These are phyloP conservation scores for Epistrophe eligans DNA, from an alignment of 2,888 invertebrate species.

Conservation along the genomic window DNA sequence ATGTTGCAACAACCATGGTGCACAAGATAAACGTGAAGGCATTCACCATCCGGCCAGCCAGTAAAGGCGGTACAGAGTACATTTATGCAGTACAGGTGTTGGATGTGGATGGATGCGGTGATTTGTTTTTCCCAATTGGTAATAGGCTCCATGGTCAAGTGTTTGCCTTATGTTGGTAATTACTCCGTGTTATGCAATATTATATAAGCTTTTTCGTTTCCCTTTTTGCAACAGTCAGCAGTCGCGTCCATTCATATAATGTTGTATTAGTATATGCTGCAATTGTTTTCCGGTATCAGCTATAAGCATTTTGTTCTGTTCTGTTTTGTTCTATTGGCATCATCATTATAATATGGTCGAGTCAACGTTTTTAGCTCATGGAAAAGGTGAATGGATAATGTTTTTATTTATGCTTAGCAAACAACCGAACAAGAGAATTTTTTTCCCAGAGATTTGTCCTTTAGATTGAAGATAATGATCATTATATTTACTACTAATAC, in stretches of 20 bases:
- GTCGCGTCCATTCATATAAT: slow-evolving; percentile 30
- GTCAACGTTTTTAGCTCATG: slow-evolving; percentile 9
- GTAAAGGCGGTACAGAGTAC: slow-evolving; percentile 12
- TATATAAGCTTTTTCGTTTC: slow-evolving; percentile 45
- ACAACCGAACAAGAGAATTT: slow-evolving; percentile 52
- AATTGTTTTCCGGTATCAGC: slow-evolving; percentile 60
- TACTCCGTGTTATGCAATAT: slow-evolving; percentile 70
- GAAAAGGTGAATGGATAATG: slow-evolving; percentile 59
- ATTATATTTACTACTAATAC: background rate
- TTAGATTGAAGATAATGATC: slow-evolving; percentile 30
- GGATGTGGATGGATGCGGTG: slow-evolving; percentile 72
- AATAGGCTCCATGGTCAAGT: slow-evolving; percentile 72
- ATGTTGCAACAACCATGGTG: slow-evolving; percentile 44
- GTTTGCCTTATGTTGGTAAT: slow-evolving; percentile 70
- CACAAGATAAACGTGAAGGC: slow-evolving; percentile 51
- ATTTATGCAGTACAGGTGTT: slow-evolving; percentile 59
- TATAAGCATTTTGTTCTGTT: slow-evolving; percentile 18
- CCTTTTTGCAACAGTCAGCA: background rate
- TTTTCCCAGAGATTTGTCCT: slow-evolving; percentile 40
- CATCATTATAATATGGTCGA: slow-evolving; percentile 24
- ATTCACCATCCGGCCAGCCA: slow-evolving; percentile 41
- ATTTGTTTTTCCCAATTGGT: slow-evolving; percentile 74
- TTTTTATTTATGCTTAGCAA: slow-evolving; percentile 67
- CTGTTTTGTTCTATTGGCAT: slow-evolving; percentile 9
- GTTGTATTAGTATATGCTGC: slow-evolving; percentile 12